Conservation (phyloP, 2,888 invertebrate species). For the Acanthoscelides obtectus region DNA sequence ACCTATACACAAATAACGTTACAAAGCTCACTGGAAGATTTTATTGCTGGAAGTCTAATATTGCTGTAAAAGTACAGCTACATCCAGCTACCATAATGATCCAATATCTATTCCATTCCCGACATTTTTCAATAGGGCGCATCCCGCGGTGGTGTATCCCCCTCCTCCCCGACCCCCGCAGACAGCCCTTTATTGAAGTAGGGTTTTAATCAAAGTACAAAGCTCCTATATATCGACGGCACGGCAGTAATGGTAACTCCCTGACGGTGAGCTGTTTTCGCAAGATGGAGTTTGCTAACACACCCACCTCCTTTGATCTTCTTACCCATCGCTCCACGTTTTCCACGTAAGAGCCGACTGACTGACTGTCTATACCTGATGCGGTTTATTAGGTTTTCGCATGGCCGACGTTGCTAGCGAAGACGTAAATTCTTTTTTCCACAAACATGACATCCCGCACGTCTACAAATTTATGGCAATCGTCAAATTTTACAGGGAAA, state of each 20-base stretch:
- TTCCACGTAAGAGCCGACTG: conserved; percentile 29
- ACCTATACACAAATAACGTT: neutral
- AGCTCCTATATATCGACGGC: conserved; percentile 3
- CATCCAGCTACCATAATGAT: neutral
- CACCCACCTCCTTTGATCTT: conserved; percentile 39
- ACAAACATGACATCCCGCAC: too few relatives aligned
- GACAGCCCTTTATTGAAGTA: conserved; percentile 16
- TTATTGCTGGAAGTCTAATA: neutral
- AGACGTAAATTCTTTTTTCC: neutral
- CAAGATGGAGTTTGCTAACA: conserved; percentile 39
- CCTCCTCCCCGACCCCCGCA: conserved; percentile 5
- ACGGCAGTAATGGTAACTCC: conserved; percentile 25
- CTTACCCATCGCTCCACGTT: conserved; percentile 34
- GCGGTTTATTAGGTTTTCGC: neutral
- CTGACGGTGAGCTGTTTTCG: conserved; percentile 24
- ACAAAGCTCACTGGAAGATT: neutral
- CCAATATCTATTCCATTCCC: neutral
- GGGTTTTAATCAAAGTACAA: conserved; percentile 21
- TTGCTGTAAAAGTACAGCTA: neutral
- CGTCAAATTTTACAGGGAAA: too few relatives aligned
- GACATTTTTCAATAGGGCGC: neutral
- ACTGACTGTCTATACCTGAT: neutral
- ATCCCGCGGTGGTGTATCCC: conserved; percentile 1
- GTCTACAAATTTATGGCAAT: too few relatives aligned
- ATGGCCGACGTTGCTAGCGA: neutral